Base-by-base conservation (phyloP, 2,888 invertebrate genomes). In the Octonoba sinensis region DNA sequence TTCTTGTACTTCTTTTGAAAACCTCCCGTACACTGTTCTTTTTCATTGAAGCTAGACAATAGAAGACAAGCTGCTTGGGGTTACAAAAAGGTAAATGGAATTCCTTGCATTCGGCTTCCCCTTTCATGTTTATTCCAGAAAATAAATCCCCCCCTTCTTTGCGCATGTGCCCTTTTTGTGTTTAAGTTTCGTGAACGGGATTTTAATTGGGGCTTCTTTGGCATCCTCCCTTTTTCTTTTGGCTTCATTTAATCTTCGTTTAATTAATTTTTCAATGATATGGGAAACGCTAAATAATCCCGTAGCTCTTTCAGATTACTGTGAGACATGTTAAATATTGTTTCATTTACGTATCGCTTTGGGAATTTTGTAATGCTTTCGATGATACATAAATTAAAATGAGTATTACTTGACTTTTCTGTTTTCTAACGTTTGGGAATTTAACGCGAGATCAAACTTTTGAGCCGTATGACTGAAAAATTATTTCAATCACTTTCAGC, bases 11-110 rank as follows among this genome's bases (percentile, higher is more conserved):
- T 27, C 60, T 44, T 62, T 62, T 62, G 18, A 20, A 71, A 64
- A 71, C 46, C 46, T 60, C 64, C 51, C n/a, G 57, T 27, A 49
- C 49, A 44, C 62, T 60, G 22, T 59, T 44, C 59, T 54, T 69
- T 67, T 51, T 59, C 54, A 18, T 67, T 75, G 67, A 49, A 18
- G 11, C 8, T 47, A 24, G 24, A 60, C 65, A 65, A 65, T 65
- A 57, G 65, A 44, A 18, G 62, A 62, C 62, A 36, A 44, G 62
- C 57, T 65, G 74, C 74, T 27, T 18, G 47, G 75, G 62, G 67
- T 36, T 4, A 36, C 36, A 75, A 67, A 75, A 75, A 75, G 20
- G 36, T 3, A 46, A 22, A 59, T 74, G 66, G 60, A 67, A 75
- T 75, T 59, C 60, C 59, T 69, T 27, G 18, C 27, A 44, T 56